Evolutionary conservation across 2,797 vertebrate genomes (phyloP), one percentile per base, ranked within the genome.

Genomic region (Sternarchorhynchus goeldii): DNA sequence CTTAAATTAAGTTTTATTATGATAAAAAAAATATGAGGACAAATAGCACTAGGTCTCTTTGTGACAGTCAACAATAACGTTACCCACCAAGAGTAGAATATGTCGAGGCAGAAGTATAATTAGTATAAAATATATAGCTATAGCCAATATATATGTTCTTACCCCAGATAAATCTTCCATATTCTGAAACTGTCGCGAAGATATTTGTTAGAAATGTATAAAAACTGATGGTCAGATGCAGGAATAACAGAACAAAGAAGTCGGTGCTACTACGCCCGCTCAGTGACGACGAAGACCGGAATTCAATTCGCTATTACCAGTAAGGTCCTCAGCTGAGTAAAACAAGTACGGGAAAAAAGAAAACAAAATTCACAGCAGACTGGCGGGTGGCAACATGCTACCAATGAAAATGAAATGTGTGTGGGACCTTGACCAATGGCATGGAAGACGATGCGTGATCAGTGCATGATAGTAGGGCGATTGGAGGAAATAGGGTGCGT

Each of bases 401-500:
- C 96, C 95, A 97, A 95, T 97, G 86, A 81, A 25, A 83, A 73
- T 72, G 75, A 21, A 83, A 87, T 86, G 88, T 90, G 88, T 85
- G 86, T 82, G 32, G 79, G 34, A 17, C 36, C 0, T 25, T 29
- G 69, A 77, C 96, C 95, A 96, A 96, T 96, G 4, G 83, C 60
- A 62, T 81, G 57, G 71, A 72, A 83, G 81, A 21, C 69, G 86
- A 84, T 91, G 95, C 96, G 94, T 97, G 96, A 95, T 94, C 94
- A 91, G 89, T 88, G 95, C 95, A 89, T 97, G 96, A 89, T 86
- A 83, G 87, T 83, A 3, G 87, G 78, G 82, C 92, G 93, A 93
- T 93, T 93, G 92, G 91, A 79, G 92, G 94, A 92, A 88, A 90
- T 82, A 55, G 93, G 92, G 94, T 94, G 91, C 92, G 94, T 93